Base-by-base conservation (phyloP, 2,888 invertebrate genomes). In the Drosophila hamatofila region DNA sequence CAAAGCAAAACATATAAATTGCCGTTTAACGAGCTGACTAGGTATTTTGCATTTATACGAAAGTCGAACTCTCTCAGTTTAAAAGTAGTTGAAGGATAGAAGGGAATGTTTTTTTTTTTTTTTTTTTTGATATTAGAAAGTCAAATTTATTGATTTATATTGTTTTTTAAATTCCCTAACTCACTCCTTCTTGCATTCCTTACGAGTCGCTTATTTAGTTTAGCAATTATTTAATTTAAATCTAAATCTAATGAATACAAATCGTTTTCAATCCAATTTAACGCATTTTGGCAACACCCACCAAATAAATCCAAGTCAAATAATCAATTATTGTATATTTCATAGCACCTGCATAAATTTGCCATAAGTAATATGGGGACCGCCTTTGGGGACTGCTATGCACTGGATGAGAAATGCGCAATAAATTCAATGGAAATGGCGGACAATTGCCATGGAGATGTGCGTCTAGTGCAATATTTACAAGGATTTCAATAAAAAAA, bases 401-500 rank as follows among this genome's bases (percentile, higher is more conserved):
- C n/a, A 21, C 14, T 14, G 27, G 37, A 37, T 76, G 70, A 76
- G 55, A 72, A 73, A 72, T 76, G 69, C 12, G 51, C 67, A 14
- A 72, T 72, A 66, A 82, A 82, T 80, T 63, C 41, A 57, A 60
- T 66, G 64, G 59, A 33, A 72, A 62, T 60, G 58, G 48, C 65
- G 23, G 21, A 44, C 16, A 59, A 39, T 61, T 37, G 58, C 49
- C 58, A 56, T 42, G 57, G 41, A 56, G 72, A 64, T 73, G 48
- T 18, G 57, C 48, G 48, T 39, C 48, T 60, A 54, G 80, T 52
- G 62, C 51, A 71, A 73, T 85, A 82, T 78, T 88, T 75, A 82
- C 75, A 74, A 56, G 61, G 65, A 67, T 72, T 88, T 75, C 81
- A 79, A 81, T 86, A 72, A 18, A 85, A 67, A 77, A 85, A 80